A percentile compares a stretch with the other conserved stretches of the same genome.
phyloP scores from a whole-genome alignment of 2,113 vertebrate species.

The Tympanuchus pallidicinctus region DNA sequence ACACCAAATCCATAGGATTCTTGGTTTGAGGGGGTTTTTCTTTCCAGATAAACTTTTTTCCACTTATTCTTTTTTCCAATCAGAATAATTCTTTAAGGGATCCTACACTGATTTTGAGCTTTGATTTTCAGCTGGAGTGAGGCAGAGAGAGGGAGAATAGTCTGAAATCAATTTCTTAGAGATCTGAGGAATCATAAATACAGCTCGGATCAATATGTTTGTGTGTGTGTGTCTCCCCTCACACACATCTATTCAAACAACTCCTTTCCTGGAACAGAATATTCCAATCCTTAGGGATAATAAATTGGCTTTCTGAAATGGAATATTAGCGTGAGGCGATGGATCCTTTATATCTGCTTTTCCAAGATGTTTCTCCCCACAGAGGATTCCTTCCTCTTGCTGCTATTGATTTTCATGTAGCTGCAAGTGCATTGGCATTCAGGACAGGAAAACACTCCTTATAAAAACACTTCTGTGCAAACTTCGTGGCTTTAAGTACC shows the following conservation, averaged over 20 bases:
- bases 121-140: conserved; percentile 76
- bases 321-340: conserved; percentile 14
- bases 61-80: not conserved
- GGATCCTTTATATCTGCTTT: not conserved
- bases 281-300: conserved; percentile 49
- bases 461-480: not conserved
- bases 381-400: not conserved
- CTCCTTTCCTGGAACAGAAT: conserved; percentile 67
- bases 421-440: not conserved
- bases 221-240: conserved; percentile 5
- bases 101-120: conserved; percentile 48
- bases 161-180: conserved; percentile 71
- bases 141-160: conserved; percentile 52
- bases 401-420: not conserved
- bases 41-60: not conserved
- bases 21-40: not conserved
- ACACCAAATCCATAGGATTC: conserved; percentile 2
- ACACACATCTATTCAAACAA: conserved; percentile 58
- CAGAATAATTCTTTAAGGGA: conserved; percentile 53
- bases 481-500: not conserved
- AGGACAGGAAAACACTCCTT: not conserved
- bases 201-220: conserved; percentile 73
- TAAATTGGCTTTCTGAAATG: conserved; percentile 63
- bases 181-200: conserved; percentile 78
- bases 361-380: not conserved